phyloP scores from a whole-genome alignment of 2,113 vertebrate genomes.

The Xiphorhynchus elegans region DNA sequence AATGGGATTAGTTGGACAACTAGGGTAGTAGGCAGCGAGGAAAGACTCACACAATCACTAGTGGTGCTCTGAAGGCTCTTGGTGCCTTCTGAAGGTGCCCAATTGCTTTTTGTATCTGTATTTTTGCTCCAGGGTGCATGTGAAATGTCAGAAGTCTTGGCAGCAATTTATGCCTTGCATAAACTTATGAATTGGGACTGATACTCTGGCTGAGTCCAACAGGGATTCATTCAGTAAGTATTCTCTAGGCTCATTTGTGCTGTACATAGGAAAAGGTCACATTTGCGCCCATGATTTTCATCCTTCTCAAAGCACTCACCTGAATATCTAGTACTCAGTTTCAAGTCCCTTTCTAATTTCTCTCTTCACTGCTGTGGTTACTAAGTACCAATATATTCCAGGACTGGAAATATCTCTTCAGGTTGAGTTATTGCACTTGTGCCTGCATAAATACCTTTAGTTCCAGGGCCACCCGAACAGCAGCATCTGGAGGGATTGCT shows the following conservation, averaged over 20 bases:
- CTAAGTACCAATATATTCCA: not conserved
- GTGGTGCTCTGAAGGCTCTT: not conserved
- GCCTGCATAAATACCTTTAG: not conserved
- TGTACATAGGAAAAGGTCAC: not conserved
- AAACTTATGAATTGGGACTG: not conserved
- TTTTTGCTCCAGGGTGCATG: not conserved
- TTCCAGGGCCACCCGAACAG: not conserved
- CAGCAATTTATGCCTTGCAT: not conserved
- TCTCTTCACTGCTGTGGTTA: not conserved
- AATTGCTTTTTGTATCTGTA: not conserved
- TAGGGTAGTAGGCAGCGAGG: too few species aligned
- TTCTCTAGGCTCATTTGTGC: not conserved
- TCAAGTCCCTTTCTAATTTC: not conserved
- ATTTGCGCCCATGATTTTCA: not conserved
- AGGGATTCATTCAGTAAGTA: not conserved
- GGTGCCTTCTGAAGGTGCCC: not conserved
- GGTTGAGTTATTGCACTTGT: not conserved
- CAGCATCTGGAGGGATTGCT: not conserved
- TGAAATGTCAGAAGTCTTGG: not conserved
- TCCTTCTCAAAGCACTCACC: not conserved
- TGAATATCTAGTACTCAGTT: not conserved
- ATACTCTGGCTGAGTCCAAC: not conserved
- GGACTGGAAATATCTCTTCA: not conserved
- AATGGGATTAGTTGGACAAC: not conserved
- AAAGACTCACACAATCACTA: rapidly evolving